Evolutionary conservation across 2,888 invertebrate genomes (phyloP), one percentile per base, ranked within the genome.

Genomic region (Dorcus parallelipipedus): DNA sequence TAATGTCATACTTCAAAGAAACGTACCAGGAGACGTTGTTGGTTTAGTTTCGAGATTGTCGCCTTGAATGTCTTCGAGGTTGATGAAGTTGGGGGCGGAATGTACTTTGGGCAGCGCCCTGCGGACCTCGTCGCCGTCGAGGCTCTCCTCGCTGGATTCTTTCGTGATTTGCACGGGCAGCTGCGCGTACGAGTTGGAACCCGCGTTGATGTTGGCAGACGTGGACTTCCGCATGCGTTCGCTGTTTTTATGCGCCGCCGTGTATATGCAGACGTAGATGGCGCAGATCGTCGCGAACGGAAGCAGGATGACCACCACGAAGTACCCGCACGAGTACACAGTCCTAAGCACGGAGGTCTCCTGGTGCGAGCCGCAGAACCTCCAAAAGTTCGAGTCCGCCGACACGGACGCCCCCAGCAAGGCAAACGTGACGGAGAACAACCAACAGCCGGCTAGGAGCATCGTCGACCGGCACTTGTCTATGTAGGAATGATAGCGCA

Each of bases 211-310:
- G 78, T 72, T 84, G 54, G 67, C 50, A 50, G 74, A 73, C 42
- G 75, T 73, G 45, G 73, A 73, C 64, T 74, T 76, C 41, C 81
- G 75, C 53, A 86, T 84, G 17, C 87, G 77, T 63, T 84, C 84
- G 58, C 84, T 89, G 60, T 90, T 91, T 58, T 86, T 84, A 64
- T 86, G 86, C 6, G 91, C 91, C 7, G 91, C 91, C 9, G 85
- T 82, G 75, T 90, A 91, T 62, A 90, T 90, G 62, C 86, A 83
- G 23, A 85, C 81, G 74, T 91, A 91, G 74, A 90, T 89, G 75
- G 88, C 83, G 73, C 88, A 86, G 51, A 91, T 87, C 17, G 84
- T 82, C n/a, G 77, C 67, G 61, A 86, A 83, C 1, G 87, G 86
- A 3, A 79, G 69, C 39, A 82, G 67, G 63, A 83, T 83, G 14